Conservation (phyloP, 2,797 vertebrate genomes). For the Antennarius maculatus region DNA sequence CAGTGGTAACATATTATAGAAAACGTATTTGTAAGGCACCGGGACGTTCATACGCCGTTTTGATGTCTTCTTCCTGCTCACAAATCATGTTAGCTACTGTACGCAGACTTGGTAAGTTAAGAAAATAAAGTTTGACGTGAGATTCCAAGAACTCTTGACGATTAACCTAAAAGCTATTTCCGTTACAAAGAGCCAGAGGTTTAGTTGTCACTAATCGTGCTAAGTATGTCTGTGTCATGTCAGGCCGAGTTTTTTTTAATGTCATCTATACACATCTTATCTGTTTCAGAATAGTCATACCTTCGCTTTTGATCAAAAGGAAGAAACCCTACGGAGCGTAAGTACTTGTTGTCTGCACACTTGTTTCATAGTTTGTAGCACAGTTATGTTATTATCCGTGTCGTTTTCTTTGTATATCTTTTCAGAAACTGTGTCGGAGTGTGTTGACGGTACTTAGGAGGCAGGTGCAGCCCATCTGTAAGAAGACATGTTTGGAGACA, state of each 20-base stretch:
- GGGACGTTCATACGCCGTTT: neutral
- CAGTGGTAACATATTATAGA: accelerated
- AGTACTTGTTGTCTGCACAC: constrained; percentile 57
- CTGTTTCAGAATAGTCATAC: constrained; percentile 86
- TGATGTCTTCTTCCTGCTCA: constrained; percentile 10
- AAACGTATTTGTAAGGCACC: neutral
- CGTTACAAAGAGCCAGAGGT: neutral
- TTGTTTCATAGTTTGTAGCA: neutral
- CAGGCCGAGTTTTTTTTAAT: neutral
- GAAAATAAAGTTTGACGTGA: neutral
- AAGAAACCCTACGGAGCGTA: constrained; percentile 92
- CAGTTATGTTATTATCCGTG: neutral
- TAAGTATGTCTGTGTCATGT: neutral
- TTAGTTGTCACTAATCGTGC: neutral
- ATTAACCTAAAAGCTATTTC: neutral
- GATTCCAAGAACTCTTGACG: too few relatives aligned
- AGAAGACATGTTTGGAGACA: constrained; percentile 91
- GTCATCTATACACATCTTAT: constrained; percentile 27
- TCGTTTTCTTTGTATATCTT: neutral
- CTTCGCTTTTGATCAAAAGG: constrained; percentile 90
- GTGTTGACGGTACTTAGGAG: constrained; percentile 87
- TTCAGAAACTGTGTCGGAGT: constrained; percentile 90
- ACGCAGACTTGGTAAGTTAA: neutral
- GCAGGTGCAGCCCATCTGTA: constrained; percentile 84
- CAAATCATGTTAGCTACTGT: neutral